A percentile compares a stretch with the other conserved stretches of the same genome.
phyloP scores from a whole-genome alignment of 2,113 vertebrate genomes.

The Plectropomus leopardus region DNA sequence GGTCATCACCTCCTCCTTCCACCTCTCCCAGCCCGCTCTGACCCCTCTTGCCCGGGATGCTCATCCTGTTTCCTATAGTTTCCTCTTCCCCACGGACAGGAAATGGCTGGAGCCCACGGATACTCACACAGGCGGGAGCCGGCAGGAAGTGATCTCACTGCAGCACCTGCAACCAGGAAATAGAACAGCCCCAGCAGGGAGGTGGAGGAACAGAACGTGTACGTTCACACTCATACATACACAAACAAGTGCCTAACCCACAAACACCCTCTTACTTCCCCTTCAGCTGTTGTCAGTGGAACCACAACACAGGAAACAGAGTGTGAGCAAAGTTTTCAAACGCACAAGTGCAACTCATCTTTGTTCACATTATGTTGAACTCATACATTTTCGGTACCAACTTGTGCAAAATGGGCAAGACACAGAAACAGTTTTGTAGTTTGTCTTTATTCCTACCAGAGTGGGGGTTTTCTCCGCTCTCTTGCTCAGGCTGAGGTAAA shows the following conservation, averaged over 20 bases:
- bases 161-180: constrained; percentile 85
- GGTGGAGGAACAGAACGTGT: constrained; percentile 43
- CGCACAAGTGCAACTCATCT: constrained; percentile 26
- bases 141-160: constrained; percentile 85
- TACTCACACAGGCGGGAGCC: constrained; percentile 49
- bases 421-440: background rate
- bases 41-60: constrained; percentile 78
- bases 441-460: background rate
- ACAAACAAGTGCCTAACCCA: constrained; percentile 52
- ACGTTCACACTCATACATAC: constrained; percentile 17
- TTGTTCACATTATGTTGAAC: constrained; percentile 18
- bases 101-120: constrained; percentile 78
- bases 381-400: background rate
- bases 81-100: constrained; percentile 82
- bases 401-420: background rate
- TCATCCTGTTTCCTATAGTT: constrained; percentile 85
- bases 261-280: constrained; percentile 75
- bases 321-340: constrained; percentile 44
- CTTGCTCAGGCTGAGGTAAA: constrained; percentile 41
- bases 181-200: constrained; percentile 62
- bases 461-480: background rate
- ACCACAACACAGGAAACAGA: constrained; percentile 79
- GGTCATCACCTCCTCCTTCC: constrained; percentile 65
- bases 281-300: constrained; percentile 79
- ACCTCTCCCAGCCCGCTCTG: constrained; percentile 61